phyloP scores from a whole-genome alignment of 2,113 vertebrate genomes.

The Dissostichus mawsoni region DNA sequence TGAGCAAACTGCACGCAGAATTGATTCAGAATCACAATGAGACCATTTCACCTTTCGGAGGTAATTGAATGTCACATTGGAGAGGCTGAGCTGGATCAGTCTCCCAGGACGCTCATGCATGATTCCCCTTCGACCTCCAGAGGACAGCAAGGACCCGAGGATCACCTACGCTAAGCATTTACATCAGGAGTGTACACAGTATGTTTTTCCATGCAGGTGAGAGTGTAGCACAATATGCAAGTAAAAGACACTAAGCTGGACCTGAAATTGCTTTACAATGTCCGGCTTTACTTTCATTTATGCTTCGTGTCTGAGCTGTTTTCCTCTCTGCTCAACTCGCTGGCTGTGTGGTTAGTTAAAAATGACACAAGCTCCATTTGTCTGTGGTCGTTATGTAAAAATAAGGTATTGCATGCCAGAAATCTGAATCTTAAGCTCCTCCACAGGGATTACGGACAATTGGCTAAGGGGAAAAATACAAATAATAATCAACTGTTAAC shows the following conservation, averaged over 20 bases:
- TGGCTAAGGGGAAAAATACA: slow-evolving; percentile 61
- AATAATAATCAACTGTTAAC: slow-evolving; percentile 75
- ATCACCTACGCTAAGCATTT: slow-evolving; percentile 13
- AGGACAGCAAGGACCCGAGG: slow-evolving; percentile 33
- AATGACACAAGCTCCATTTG: slow-evolving; percentile 50
- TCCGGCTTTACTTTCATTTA: slow-evolving; percentile 57
- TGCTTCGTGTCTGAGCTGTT: slow-evolving; percentile 34
- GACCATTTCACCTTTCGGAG: slow-evolving; percentile 59
- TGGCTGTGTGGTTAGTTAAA: slow-evolving; percentile 34
- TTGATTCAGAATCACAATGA: slow-evolving; percentile 43
- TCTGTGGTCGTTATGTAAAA: slow-evolving; percentile 59
- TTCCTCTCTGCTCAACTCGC: slow-evolving; percentile 33
- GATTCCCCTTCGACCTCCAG: slow-evolving; percentile 46
- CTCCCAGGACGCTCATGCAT: slow-evolving; percentile 7
- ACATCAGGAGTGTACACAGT: slow-evolving; percentile 36
- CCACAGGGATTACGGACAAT: slow-evolving; percentile 74
- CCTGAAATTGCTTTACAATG: slow-evolving; percentile 60
- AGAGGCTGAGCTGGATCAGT: slow-evolving; percentile 16
- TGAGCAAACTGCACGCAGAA: slow-evolving; percentile 43
- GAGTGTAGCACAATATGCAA: slow-evolving; percentile 16
- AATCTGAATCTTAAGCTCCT: slow-evolving; percentile 75
- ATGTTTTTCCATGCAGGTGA: slow-evolving; percentile 22
- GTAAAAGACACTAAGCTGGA: slow-evolving; percentile 35
- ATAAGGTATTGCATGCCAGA: slow-evolving; percentile 56
- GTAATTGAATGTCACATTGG: slow-evolving; percentile 66